Percentiles rank a stretch among this genome's conserved stretches.
Conservation (phyloP, 2,113 vertebrate species). For the Corythaeola cristata region DNA sequence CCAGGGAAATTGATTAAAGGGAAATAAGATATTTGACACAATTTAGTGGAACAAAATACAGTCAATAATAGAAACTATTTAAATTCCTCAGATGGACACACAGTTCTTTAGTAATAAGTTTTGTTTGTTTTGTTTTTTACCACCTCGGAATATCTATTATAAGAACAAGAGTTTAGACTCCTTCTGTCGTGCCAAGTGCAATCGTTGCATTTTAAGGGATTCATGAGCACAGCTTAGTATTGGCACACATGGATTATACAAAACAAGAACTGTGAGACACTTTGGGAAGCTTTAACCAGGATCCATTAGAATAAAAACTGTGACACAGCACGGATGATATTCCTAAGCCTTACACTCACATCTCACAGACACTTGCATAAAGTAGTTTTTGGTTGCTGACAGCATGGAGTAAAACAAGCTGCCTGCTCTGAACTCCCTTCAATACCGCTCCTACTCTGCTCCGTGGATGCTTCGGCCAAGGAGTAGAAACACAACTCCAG, state of each 20-base stretch:
- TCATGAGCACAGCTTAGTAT: background rate
- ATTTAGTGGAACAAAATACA: slow-evolving; percentile 45
- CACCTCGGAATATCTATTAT: slow-evolving; percentile 37
- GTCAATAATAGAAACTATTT: slow-evolving; percentile 52
- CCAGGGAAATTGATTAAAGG: slow-evolving; percentile 68
- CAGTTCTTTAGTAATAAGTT: slow-evolving; percentile 29
- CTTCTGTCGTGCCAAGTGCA: background rate
- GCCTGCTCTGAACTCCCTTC: background rate
- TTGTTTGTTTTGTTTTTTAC: slow-evolving; percentile 50
- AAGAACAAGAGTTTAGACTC: slow-evolving; percentile 31
- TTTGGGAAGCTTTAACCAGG: background rate
- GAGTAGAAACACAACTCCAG: background rate
- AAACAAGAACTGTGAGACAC: background rate
- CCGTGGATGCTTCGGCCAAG: fast-evolving
- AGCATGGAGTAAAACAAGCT: background rate
- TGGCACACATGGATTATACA: background rate
- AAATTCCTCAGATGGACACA: slow-evolving; percentile 42
- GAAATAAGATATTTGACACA: slow-evolving; percentile 51
- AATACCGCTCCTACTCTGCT: background rate
- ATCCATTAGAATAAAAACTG: background rate
- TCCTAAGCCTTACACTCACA: background rate
- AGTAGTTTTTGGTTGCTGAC: background rate
- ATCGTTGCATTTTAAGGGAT: background rate
- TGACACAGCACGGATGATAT: background rate
- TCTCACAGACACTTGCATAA: background rate